Evolutionary conservation across 2,888 invertebrate species (phyloP).

Genomic region (Lucinisca nassula): DNA sequence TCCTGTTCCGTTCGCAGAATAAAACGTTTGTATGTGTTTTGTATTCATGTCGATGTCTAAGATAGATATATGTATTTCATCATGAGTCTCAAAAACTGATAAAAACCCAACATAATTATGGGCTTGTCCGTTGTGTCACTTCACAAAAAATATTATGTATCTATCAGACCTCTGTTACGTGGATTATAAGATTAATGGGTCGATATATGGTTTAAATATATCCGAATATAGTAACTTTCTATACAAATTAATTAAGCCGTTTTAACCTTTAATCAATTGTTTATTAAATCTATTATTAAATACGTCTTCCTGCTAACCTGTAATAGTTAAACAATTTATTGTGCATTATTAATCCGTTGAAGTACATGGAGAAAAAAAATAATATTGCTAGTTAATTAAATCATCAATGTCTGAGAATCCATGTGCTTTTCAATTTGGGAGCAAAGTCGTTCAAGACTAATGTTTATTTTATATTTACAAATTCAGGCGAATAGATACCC

Average conservation of each 20-base stretch:
- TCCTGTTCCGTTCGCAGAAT: background rate
- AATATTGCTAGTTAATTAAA: no score
- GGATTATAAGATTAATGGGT: background rate
- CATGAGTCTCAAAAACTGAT: no score
- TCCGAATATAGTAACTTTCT: background rate
- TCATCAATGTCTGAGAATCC: no score
- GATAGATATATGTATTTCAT: no score
- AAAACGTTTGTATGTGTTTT: background rate
- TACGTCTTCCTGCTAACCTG: background rate
- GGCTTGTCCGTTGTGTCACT: no score
- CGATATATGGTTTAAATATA: background rate
- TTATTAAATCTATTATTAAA: background rate
- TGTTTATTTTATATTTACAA: no score
- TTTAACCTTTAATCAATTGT: background rate
- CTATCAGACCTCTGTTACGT: background rate
- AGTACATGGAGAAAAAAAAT: no score
- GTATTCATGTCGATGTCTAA: background rate
- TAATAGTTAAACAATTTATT: background rate
- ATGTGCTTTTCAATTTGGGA: no score
- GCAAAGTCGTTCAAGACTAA: no score
- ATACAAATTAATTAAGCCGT: background rate
- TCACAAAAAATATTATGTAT: no score
- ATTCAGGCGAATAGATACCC: no score
- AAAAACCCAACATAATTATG: no score
- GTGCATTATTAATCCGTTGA: background rate